Evolutionary conservation across 2,888 invertebrate genomes (phyloP).

Genomic region (Xylota sylvarum): DNA sequence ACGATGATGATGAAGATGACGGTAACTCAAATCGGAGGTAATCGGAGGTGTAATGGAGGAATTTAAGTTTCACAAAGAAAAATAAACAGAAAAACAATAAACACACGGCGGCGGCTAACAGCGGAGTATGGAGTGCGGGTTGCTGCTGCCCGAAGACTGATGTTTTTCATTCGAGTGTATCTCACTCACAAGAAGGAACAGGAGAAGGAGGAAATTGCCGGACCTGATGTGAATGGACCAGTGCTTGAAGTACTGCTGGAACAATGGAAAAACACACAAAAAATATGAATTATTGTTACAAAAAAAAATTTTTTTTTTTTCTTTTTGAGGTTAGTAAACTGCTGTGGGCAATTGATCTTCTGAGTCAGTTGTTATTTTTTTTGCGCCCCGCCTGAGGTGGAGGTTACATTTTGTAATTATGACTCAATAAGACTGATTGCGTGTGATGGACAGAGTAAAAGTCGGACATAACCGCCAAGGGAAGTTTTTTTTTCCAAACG

Average conservation of each 20-base stretch:
- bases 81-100: slow-evolving; percentile 11
- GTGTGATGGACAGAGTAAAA: slow-evolving; percentile 6
- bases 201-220: slow-evolving; percentile 10
- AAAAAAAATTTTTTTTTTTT: slow-evolving; percentile 2
- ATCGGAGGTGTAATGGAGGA: slow-evolving; percentile 76
- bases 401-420: slow-evolving; percentile 60
- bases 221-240: slow-evolving; percentile 63
- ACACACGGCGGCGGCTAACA: neutral
- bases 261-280: slow-evolving; percentile 63
- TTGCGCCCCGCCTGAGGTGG: slow-evolving; percentile 1
- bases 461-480: neutral
- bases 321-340: slow-evolving; percentile 68
- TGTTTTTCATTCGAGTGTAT: slow-evolving; percentile 28
- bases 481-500: neutral
- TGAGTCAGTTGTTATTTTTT: slow-evolving; percentile 27
- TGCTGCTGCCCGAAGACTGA: slow-evolving; percentile 2
- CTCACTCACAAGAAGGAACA: neutral
- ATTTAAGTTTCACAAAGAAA: slow-evolving; percentile 57
- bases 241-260: slow-evolving; percentile 34
- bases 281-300: slow-evolving; percentile 70
- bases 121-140: neutral
- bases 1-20: slow-evolving; percentile 68
- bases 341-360: slow-evolving; percentile 70
- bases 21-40: slow-evolving; percentile 70
- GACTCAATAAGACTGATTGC: slow-evolving; percentile 47